phyloP scores from a whole-genome alignment of 2,888 invertebrate species.

The Rhingia rostrata region DNA sequence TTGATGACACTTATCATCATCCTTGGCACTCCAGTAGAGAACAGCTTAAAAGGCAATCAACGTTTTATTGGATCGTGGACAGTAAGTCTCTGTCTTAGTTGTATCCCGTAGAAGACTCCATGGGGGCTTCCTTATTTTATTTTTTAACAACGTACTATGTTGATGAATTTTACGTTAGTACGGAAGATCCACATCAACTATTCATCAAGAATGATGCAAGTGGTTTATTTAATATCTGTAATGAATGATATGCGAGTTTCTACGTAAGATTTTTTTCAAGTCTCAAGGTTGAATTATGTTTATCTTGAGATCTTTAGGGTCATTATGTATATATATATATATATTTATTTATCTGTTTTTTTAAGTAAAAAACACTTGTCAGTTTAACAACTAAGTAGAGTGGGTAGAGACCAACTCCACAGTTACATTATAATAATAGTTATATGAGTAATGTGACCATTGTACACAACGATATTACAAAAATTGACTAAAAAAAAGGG shows the following conservation, averaged over 20 bases:
- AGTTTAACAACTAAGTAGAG: too few species aligned
- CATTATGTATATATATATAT: too few species aligned
- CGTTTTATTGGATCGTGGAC: conserved; percentile 53
- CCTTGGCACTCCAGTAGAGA: conserved; percentile 41
- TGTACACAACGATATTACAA: too few species aligned
- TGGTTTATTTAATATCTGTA: conserved; percentile 36
- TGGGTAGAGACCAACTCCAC: too few species aligned
- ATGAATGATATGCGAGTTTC: conserved; percentile 24
- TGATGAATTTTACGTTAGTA: conserved; percentile 23
- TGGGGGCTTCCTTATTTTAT: conserved; percentile 1
- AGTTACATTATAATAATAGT: too few species aligned
- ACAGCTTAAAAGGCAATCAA: conserved; percentile 56
- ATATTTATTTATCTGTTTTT: too few species aligned
- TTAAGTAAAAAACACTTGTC: too few species aligned
- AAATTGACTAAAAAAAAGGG: too few species aligned
- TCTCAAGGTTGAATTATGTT: conserved; percentile 46
- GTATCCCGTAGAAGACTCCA: background rate
- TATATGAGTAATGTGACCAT: too few species aligned
- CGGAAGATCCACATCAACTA: conserved; percentile 25
- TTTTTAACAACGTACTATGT: background rate
- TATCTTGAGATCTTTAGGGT: conserved; percentile 11
- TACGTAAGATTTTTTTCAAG: conserved; percentile 13
- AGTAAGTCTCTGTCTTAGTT: conserved; percentile 27
- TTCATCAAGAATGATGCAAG: conserved; percentile 46
- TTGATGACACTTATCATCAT: conserved; percentile 68